A percentile compares a stretch with the other conserved stretches of the same genome.
Evolutionary conservation across 2,888 invertebrate genomes (phyloP).

Genomic region (Axea sp.): DNA sequence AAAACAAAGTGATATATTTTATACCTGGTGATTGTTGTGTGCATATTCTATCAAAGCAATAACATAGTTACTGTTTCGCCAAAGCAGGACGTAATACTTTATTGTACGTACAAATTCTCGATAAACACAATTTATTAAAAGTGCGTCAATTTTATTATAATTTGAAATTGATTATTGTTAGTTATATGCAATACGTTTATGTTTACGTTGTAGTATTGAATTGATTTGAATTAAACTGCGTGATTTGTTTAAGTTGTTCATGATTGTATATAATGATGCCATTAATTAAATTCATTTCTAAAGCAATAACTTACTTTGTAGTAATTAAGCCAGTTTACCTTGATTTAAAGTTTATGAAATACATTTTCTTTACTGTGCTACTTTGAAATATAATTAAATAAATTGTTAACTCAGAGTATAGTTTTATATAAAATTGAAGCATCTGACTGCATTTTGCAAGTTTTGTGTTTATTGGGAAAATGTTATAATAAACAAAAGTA

Average conservation of each 20-base stretch:
- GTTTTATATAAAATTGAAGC: too few species aligned
- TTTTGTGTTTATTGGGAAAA: slow-evolving; percentile 43
- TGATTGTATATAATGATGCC: background rate
- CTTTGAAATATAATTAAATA: too few species aligned
- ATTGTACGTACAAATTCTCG: slow-evolving; percentile 40
- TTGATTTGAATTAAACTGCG: slow-evolving; percentile 6
- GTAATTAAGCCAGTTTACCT: too few species aligned
- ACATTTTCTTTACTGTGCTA: slow-evolving; percentile 1
- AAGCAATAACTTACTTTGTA: too few species aligned
- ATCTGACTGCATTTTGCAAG: too few species aligned
- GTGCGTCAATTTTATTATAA: slow-evolving; percentile 23
- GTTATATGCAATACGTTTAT: background rate
- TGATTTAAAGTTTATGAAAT: too few species aligned
- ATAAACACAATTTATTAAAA: slow-evolving; percentile 46
- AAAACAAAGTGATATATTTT: slow-evolving; percentile 71
- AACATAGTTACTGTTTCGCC: slow-evolving; percentile 47
- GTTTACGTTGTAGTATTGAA: slow-evolving; percentile 12
- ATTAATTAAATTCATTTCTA: too few species aligned
- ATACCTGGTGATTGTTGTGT: slow-evolving; percentile 66
- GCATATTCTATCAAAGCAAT: slow-evolving; percentile 39
- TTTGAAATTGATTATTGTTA: slow-evolving; percentile 1
- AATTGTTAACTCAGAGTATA: too few species aligned
- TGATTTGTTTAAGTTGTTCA: background rate
- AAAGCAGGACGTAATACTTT: slow-evolving; percentile 50
- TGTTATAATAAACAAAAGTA: slow-evolving; percentile 7